Percentiles rank a stretch among this genome's conserved stretches.
phyloP scores from a whole-genome alignment of 2,113 vertebrate species.

The Herpetotheres cachinnans region DNA sequence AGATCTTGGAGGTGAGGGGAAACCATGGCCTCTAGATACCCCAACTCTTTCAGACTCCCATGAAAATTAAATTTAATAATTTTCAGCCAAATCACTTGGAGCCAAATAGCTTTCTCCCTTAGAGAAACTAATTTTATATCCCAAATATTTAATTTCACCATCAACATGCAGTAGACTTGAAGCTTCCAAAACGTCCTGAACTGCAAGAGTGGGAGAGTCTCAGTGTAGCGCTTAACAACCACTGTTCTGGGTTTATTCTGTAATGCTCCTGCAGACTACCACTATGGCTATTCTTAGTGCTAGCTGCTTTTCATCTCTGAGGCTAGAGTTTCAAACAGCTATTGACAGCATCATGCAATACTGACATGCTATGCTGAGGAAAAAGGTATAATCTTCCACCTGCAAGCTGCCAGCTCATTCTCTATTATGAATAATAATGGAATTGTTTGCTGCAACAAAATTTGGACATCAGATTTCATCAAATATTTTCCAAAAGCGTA shows the following conservation, averaged over 20 bases:
- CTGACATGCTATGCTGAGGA: background rate
- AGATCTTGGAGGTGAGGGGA: slow-evolving; percentile 3
- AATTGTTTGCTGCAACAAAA: background rate
- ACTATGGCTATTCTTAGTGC: background rate
- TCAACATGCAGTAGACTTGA: background rate
- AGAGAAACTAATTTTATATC: background rate
- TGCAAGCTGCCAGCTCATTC: background rate
- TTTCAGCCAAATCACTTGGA: background rate
- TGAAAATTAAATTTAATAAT: slow-evolving; percentile 3
- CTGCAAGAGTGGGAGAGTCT: background rate
- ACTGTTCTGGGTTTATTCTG: background rate
- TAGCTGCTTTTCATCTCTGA: background rate
- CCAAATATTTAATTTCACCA: background rate
- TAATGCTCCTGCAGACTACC: background rate
- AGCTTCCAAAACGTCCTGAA: background rate
- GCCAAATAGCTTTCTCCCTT: background rate
- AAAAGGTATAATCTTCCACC: background rate
- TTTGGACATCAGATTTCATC: background rate
- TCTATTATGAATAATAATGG: background rate
- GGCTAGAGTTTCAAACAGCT: slow-evolving; percentile 16
- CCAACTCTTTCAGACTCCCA: background rate
- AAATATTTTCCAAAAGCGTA: background rate
- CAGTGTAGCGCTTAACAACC: background rate
- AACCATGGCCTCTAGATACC: background rate
- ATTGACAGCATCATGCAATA: background rate